Percentiles rank a stretch among this genome's conserved stretches.
Evolutionary conservation across 2,888 invertebrate genomes (phyloP).

Genomic region (Trichopria drosophilae): DNA sequence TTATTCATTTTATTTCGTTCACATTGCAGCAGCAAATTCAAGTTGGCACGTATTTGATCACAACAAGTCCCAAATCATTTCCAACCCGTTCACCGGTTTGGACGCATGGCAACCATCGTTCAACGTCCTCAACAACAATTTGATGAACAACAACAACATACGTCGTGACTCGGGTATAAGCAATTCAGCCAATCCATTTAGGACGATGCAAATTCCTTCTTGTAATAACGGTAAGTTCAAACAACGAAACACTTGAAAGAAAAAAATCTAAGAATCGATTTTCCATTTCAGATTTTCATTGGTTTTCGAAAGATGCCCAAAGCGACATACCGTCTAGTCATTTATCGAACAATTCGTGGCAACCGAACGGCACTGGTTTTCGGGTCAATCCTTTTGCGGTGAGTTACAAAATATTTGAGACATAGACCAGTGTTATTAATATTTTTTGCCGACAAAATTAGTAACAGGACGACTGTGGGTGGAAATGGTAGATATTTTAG

Average conservation of each 20-base stretch:
- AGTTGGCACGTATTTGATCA: conserved; percentile 47
- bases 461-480: too few relatives aligned
- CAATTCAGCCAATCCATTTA: conserved; percentile 54
- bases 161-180: conserved; percentile 47
- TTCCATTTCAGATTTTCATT: conserved; percentile 48
- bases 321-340: conserved; percentile 56
- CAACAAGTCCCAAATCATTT: conserved; percentile 49
- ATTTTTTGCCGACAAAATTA: too few relatives aligned
- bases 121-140: conserved; percentile 52
- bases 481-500: too few relatives aligned
- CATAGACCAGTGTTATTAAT: too few relatives aligned
- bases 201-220: conserved; percentile 48
- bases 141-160: conserved; percentile 38
- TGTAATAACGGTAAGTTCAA: conserved; percentile 48
- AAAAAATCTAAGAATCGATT: conserved; percentile 6
- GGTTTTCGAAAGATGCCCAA: conserved; percentile 50
- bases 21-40: conserved; percentile 45
- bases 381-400: conserved; percentile 59
- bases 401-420: conserved; percentile 32
- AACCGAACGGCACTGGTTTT: conserved; percentile 53
- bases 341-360: conserved; percentile 55
- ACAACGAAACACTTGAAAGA: conserved; percentile 11
- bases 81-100: conserved; percentile 51
- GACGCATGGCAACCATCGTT: conserved; percentile 53
- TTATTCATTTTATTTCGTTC: too few relatives aligned